Base-by-base conservation (phyloP, 2,888 invertebrate species). In the Gerosis bhagava region DNA sequence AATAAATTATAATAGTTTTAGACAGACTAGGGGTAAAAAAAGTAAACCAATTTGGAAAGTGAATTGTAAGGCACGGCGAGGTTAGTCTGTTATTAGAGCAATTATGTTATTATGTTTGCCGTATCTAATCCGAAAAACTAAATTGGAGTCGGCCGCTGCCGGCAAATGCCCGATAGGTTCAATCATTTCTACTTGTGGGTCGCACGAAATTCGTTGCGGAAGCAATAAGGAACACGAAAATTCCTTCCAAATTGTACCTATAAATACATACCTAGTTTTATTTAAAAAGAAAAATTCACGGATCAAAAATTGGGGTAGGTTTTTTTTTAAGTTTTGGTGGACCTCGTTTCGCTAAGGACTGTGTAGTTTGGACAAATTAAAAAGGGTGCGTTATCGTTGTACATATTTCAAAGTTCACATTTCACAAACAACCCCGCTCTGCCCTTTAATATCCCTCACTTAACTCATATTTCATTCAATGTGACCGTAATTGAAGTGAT, bases 21-120 rank as follows among this genome's bases (percentile, higher is more conserved):
- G 84, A 83, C 83, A 82, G 80, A 78, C 73, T 73, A 67, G 70
- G 75, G 77, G 57, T 63, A 65, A 83, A 87, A 87, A 83, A 86
- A n/a, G n/a, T 83, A 83, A 83, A 86, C 86, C 83, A 86, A 87
- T 86, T 88, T 88, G 81, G 84, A 88, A 88, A 88, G 88, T 87
- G 86, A 87, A 87, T 84, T 84, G 83, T 88, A 84, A 83, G 88
- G 84, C 81, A 83, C 79, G 77, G 78, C 83, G 74, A 69, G 77
- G 70, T 76, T 68, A 73, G 73, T 70, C 79, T 87, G 79, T 87
- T 88, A 88, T 87, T 87, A 87, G 83, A 83, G 68, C 88, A 88
- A 88, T 88, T 88, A 87, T 87, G 87, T 88, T 86, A 87, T 88
- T 88, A 87, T 84, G 82, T 84, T 82, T 73, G 84, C 84, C 83